phyloP scores from a whole-genome alignment of 2,113 vertebrate species.

The Hypomesus transpacificus region DNA sequence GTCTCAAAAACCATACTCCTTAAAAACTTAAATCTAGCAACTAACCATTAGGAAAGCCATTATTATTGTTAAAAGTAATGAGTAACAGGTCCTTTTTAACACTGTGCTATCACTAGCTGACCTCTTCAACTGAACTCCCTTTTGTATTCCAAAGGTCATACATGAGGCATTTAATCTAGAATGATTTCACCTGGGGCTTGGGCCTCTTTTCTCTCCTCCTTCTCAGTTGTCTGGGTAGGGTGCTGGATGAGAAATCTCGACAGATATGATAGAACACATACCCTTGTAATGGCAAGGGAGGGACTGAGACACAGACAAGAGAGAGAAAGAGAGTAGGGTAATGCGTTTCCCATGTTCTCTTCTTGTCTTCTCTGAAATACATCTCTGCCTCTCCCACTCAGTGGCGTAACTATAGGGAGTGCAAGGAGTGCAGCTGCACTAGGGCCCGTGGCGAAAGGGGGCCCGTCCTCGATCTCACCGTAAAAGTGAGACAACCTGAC shows the following conservation, averaged over 20 bases:
- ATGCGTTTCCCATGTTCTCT: slow-evolving; percentile 57
- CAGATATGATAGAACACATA: slow-evolving; percentile 5
- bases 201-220: neutral
- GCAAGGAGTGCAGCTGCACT: no score
- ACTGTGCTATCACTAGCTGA: no score
- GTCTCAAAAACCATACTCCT: no score
- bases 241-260: neutral
- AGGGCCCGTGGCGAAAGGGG: no score
- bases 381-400: neutral
- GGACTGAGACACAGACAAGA: slow-evolving; percentile 4
- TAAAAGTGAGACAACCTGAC: no score
- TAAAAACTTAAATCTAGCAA: no score
- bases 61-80: no score
- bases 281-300: neutral
- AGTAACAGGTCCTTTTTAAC: no score
- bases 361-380: slow-evolving; percentile 38
- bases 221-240: neutral
- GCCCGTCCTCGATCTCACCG: no score
- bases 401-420: no score
- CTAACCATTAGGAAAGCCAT: no score
- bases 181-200: neutral
- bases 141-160: neutral
- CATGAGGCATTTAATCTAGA: neutral
- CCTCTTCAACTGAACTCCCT: neutral
- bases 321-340: slow-evolving; percentile 42